Base-by-base conservation (phyloP, 64 coral and sea anemone species). In the Acropora yongei region DNA sequence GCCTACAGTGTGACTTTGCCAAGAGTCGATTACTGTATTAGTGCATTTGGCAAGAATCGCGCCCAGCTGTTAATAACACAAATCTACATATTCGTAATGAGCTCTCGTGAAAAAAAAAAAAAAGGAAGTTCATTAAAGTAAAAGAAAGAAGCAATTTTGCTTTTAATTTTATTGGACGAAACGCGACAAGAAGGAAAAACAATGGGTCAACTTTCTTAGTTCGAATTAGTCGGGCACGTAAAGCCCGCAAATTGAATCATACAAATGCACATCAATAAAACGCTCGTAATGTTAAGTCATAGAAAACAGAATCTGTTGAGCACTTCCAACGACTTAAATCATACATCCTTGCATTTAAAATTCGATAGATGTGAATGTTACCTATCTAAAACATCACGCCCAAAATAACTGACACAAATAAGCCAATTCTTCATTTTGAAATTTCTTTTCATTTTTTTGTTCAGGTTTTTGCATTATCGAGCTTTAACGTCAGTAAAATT, bases 51-150 rank as follows among this genome's bases (percentile, higher is more conserved):
- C 44, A 85, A 30, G 44, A 65, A 16, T 69, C 14, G 16, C 82
- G 5, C 44, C 46, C 82, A 85, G 82, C 61, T 85, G 82, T 44
- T 85, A 85, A 85, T 85, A 85, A 85, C 69, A 30, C 82, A 48
- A 49, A 85, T 85, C 63, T 85, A 72, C 82, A 85, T 85, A 85
- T 85, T 72, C 65, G 72, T 85, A 85, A 85, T 85, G 82, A 72
- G 45, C 44, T 85, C 49, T 69, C 46, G 43, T 40, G 10, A 3
- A 46, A 85, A 68, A 71, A 60, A 17, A 48, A 19, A 85, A 49
- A 85, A 30, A 30, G 30, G 30, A 30, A 85, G 47, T 85, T 85
- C 44, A 67, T 46, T 85, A 58, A 85, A 65, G 69, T 85, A 85
- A 71, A 83, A n/a, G 65, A 85, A 47, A 63, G 8, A 85, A 44